Base-by-base conservation (phyloP, 2,113 vertebrate species). In the Emberiza fucata region DNA sequence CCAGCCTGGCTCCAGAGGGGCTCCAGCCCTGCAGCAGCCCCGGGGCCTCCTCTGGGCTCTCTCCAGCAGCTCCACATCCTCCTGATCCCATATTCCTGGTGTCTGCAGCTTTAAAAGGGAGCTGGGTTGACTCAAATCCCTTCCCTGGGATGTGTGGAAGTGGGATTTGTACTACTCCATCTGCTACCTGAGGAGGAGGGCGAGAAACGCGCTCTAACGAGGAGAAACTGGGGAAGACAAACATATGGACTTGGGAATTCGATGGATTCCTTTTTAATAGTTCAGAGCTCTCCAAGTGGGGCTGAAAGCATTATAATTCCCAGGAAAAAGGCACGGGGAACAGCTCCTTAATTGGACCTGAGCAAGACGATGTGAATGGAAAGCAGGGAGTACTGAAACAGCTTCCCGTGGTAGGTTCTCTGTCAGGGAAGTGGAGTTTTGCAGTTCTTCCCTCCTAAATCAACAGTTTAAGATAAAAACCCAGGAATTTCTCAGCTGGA, bases 1-100 rank as follows among this genome's bases (percentile, higher is more conserved):
- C 59, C 69, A 73, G 81, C 40, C 81, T 7, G 59, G n/a, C 59
- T 84, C 40, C 59, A 73, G 68, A 47, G 68, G 39, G 39, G 40
- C 40, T 84, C 59, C 81, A 75, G 81, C 69, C 50, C 24, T 47
- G 29, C 4, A 65, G 24, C 60, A 75, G 29, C 44, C 24, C 60
- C 35, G 0, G 0, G 13, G 3, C 0, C 0, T 42, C 44, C 71
- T 37, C 7, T 86, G 71, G 61, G 5, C 0, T 59, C 8, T 3
- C 42, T 42, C 35, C 61, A 68, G 37, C 51, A 76, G 31, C 53
- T 68, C 61, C 71, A 66, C n/a, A 35, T 59, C 57, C 31, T 22
- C 24, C 53, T 28, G 9, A 19, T 69, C 60, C 86, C 29, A 0
- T 3, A 13, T 44, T 86, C 53, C 40, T 45, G 33, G 5, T 60